These are phyloP conservation scores for Epistrophe grossulariae DNA, from an alignment of 2,888 invertebrate species.

Conservation along the genomic window DNA sequence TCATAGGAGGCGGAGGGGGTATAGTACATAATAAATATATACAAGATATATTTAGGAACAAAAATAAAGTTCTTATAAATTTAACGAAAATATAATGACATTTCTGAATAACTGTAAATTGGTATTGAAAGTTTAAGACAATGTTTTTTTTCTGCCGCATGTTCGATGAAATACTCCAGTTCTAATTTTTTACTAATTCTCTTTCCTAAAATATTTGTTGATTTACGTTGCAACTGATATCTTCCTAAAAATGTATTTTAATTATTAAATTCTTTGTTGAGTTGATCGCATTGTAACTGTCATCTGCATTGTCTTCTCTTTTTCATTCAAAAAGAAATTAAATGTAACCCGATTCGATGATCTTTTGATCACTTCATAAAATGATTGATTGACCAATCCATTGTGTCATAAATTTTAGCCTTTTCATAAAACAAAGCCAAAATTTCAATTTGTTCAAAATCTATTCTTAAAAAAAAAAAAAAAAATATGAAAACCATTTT, in stretches of 20 bases:
- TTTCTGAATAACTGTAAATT: too few relatives aligned
- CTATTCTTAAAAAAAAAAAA: neutral
- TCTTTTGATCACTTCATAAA: neutral
- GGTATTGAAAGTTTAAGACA: too few relatives aligned
- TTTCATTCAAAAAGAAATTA: neutral
- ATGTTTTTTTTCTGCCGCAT: neutral
- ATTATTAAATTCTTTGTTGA: neutral
- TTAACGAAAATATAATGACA: too few relatives aligned
- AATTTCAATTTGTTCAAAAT: conserved; percentile 39
- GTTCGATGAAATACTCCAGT: neutral
- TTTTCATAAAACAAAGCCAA: neutral
- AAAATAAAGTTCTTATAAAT: too few relatives aligned
- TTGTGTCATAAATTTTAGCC: conserved; percentile 7
- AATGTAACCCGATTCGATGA: neutral
- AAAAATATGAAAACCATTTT: conserved; percentile 27
- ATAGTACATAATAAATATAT: too few relatives aligned
- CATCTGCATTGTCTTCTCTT: neutral
- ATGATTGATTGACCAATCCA: conserved; percentile 29
- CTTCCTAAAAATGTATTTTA: neutral
- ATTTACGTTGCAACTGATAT: neutral
- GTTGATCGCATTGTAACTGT: neutral
- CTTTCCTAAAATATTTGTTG: neutral
- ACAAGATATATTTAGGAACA: too few relatives aligned
- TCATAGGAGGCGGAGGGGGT: too few relatives aligned
- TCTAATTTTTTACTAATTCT: neutral